A percentile compares a stretch with the other conserved stretches of the same genome.
Evolutionary conservation across 1,140 invertebrate species (phyloP).

Genomic region (Lordiphosa stackelbergi): DNA sequence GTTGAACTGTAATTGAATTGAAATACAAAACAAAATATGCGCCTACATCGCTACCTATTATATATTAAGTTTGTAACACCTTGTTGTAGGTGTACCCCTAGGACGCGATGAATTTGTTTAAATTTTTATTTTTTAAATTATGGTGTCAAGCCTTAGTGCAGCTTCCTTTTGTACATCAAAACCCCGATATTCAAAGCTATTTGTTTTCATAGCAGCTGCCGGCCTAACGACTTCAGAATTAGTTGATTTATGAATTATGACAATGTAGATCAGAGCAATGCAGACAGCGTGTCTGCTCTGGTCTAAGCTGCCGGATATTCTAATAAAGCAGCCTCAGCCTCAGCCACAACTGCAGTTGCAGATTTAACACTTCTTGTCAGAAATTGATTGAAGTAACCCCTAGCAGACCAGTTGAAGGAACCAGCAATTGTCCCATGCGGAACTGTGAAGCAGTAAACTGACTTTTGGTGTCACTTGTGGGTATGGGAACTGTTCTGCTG

Average conservation of each 20-base stretch:
- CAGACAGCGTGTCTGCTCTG: conserved; percentile 47
- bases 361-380: conserved; percentile 77
- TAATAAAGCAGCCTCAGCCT: conserved; percentile 60
- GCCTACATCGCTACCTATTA: too few relatives aligned
- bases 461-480: conserved; percentile 35
- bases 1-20: too few relatives aligned
- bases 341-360: conserved; percentile 55
- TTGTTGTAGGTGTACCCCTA: too few relatives aligned
- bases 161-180: not conserved
- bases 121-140: too few relatives aligned
- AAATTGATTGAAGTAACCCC: conserved; percentile 75
- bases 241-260: conserved; percentile 77
- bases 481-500: conserved; percentile 55
- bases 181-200: conserved; percentile 36
- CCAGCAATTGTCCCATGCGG: conserved; percentile 67
- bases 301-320: conserved; percentile 72
- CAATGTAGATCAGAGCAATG: conserved; percentile 48
- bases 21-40: too few relatives aligned
- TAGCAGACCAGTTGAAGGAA: conserved; percentile 69
- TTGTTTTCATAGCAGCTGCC: conserved; percentile 42
- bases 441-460: conserved; percentile 44
- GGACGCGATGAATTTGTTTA: too few relatives aligned
- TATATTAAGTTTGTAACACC: too few relatives aligned
- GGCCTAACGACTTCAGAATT: conserved; percentile 60
- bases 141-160: too few relatives aligned